phyloP scores from a whole-genome alignment of 2,888 invertebrate genomes.

The Eupithecia exiguata region DNA sequence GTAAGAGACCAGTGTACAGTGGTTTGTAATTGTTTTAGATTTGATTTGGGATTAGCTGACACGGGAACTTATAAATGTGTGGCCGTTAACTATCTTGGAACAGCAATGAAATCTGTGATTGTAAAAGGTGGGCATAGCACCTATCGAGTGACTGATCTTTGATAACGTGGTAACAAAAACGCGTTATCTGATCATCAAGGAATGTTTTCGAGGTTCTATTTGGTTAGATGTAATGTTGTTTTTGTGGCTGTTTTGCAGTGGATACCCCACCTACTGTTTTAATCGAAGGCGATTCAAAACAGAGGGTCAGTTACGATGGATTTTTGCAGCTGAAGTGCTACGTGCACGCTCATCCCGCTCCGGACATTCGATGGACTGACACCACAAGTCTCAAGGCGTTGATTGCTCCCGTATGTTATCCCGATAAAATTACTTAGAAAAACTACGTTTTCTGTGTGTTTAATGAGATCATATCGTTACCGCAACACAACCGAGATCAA shows the following conservation, averaged over 20 bases:
- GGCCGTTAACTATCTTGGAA: not conserved
- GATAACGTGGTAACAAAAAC: not conserved
- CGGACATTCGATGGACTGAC: conserved; percentile 21
- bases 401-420: conserved; percentile 12
- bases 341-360: conserved; percentile 15
- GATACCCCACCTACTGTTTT: conserved; percentile 11
- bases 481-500: too few relatives aligned
- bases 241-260: conserved; percentile 11
- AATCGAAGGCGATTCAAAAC: conserved; percentile 13
- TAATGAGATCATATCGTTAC: too few relatives aligned
- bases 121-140: not conserved
- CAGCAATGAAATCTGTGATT: not conserved
- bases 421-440: not conserved
- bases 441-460: too few relatives aligned
- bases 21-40: not conserved
- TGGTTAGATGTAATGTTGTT: not conserved
- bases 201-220: not conserved
- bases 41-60: not conserved
- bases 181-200: not conserved
- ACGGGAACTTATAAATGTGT: not conserved
- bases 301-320: not conserved
- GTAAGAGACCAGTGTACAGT: not conserved
- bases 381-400: not conserved
- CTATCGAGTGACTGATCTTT: not conserved
- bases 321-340: conserved; percentile 15